Evolutionary conservation across 2,888 invertebrate species (phyloP), one percentile per base, ranked within the genome.

Genomic region (Dolomedes plantarius): DNA sequence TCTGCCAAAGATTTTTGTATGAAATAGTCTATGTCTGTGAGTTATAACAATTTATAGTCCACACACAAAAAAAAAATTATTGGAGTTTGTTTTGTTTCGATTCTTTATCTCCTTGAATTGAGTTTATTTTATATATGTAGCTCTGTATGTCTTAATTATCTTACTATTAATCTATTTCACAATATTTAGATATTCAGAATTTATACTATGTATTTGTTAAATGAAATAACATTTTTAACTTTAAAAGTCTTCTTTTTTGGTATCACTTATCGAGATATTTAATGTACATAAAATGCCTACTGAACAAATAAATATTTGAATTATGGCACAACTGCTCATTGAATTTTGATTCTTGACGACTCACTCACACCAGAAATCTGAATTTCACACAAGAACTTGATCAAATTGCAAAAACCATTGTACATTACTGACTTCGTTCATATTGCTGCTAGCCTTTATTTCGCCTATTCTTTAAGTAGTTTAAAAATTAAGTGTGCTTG

Each of bases 1-100:
- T 77, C 75, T 73, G 83, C 83, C 83, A 83, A 83, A 83, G 83
- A 83, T 83, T 83, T 67, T 83, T 83, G 65, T 83, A 83, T 77
- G 65, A 65, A 75, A 76, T 64, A 77, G 65, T 41, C n/a, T 23
- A 56, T 23, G 56, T 19, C 19, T 5, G 23, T 16, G 5, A 31
- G 16, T 65, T 65, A 65, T 3, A 16, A 28, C 31, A 13, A 28
- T 62, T 62, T 23, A 62, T 9, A 62, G 27, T 62, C 28, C 0
- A 62, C 9, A 27, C 6, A 28, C n/a, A n/a, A n/a, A n/a, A 28
- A 28, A 27, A 16, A 23, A 19, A 11, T 16, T 28, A 9, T 62
- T 23, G 27, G 6, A 62, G 7, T 65, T 29, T 28, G 23, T 23
- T 56, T 56, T 56, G 1, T 56, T 56, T 23, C 11, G 1, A 23